These are phyloP conservation scores for Steinernema khuongi DNA, from an alignment of 1,140 invertebrate genomes.

Conservation along the genomic window DNA sequence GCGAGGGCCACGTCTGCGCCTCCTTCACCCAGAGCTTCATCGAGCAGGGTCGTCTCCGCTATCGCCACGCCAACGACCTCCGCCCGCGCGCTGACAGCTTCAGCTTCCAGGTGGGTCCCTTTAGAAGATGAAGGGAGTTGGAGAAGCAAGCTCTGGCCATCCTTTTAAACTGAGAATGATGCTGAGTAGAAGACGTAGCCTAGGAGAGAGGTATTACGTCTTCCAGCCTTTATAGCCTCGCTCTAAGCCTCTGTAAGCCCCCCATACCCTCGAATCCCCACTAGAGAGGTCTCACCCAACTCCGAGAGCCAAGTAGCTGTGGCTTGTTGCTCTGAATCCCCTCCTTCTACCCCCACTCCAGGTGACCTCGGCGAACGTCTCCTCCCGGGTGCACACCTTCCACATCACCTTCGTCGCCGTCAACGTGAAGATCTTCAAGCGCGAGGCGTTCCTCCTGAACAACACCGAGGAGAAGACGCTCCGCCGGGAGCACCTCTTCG, in stretches of 20 bases:
- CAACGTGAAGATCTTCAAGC: constrained; percentile 53
- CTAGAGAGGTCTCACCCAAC: too few species aligned
- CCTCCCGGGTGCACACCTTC: constrained; percentile 45
- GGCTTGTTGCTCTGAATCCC: too few species aligned
- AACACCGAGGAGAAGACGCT: constrained; percentile 46
- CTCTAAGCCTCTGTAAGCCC: too few species aligned
- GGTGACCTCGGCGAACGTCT: constrained; percentile 42
- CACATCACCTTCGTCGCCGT: constrained; percentile 52
- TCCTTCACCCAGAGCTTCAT: constrained; percentile 32
- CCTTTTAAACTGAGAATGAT: too few species aligned
- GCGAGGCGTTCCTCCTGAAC: constrained; percentile 50
- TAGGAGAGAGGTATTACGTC: too few species aligned
- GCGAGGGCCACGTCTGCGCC: constrained; percentile 21
- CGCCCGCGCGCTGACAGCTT: constrained; percentile 45
- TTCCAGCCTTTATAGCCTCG: too few species aligned
- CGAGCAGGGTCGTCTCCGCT: constrained; percentile 42
- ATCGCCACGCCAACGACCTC: constrained; percentile 44
- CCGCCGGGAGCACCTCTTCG: constrained; percentile 44
- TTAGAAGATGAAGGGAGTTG: not conserved
- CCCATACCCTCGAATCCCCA: too few species aligned
- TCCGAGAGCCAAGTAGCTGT: too few species aligned
- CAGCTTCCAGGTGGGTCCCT: constrained; percentile 45
- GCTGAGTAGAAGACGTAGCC: too few species aligned
- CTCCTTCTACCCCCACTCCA: constrained; percentile 38
- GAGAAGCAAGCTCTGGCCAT: not conserved